A percentile compares a stretch with the other conserved stretches of the same genome.
phyloP scores from a whole-genome alignment of 2,113 vertebrate species.

The Pteropus alecto region DNA sequence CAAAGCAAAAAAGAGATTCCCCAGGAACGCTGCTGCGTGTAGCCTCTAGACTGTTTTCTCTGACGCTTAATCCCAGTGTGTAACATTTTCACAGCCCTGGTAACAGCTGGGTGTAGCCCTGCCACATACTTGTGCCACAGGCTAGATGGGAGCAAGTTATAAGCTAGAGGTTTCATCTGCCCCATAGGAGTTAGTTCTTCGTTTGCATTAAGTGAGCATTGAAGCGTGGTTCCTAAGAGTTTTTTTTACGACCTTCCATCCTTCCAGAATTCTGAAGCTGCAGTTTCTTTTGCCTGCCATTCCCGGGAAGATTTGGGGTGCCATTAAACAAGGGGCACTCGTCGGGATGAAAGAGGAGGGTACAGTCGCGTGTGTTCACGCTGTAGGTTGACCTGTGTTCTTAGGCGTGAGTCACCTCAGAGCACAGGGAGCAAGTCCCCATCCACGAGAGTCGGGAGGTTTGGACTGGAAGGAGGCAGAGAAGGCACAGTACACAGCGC shows the following conservation, averaged over 20 bases:
- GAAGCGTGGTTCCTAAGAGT: no score
- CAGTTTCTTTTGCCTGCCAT: neutral
- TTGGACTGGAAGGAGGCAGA: neutral
- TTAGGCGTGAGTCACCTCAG: neutral
- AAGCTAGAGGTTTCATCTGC: accelerated
- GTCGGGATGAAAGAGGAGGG: neutral
- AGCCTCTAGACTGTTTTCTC: neutral
- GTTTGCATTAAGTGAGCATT: neutral
- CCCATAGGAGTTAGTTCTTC: neutral
- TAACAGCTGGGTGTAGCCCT: neutral
- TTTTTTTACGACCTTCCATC: neutral
- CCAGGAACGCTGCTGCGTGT: neutral
- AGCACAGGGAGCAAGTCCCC: neutral
- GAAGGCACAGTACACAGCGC: neutral
- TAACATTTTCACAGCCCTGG: neutral
- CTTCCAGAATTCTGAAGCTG: neutral
- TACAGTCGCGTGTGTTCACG: neutral
- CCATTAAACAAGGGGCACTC: neutral
- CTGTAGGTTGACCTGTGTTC: neutral
- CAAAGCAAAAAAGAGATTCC: neutral
- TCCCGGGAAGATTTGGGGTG: neutral
- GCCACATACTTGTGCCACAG: neutral
- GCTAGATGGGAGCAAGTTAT: no score
- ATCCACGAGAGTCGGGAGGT: neutral
- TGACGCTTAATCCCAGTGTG: neutral